These are phyloP conservation scores for Anastrepha ludens DNA, from an alignment of 1,140 invertebrate species.

Conservation along the genomic window DNA sequence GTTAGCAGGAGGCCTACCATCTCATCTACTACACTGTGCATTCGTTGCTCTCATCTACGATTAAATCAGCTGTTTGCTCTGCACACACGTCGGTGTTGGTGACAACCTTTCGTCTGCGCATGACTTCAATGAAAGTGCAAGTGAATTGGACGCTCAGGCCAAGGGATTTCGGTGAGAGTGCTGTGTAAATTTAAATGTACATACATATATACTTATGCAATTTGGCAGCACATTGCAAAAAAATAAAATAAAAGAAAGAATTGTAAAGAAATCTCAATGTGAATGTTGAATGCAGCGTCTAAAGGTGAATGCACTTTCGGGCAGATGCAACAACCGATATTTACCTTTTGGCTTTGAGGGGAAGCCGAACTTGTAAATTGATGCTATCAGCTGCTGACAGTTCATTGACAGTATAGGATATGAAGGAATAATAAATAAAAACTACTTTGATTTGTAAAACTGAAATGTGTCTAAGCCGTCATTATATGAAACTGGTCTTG, in stretches of 20 bases:
- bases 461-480: too few relatives aligned
- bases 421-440: too few relatives aligned
- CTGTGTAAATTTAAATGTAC: background rate
- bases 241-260: background rate
- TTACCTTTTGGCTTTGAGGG: too few relatives aligned
- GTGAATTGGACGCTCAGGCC: conserved; percentile 51
- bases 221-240: background rate
- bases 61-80: background rate
- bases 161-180: background rate
- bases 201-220: background rate
- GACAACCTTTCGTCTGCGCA: conserved; percentile 59
- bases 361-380: too few relatives aligned
- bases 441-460: too few relatives aligned
- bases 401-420: too few relatives aligned
- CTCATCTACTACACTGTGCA: background rate
- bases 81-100: background rate
- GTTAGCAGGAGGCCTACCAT: background rate
- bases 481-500: too few relatives aligned
- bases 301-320: conserved; percentile 67
- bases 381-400: too few relatives aligned
- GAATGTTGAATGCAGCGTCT: background rate
- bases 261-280: background rate
- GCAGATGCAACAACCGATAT: conserved; percentile 1
- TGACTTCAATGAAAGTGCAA: conserved; percentile 66
- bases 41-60: background rate